These are phyloP conservation scores for Ceramica pisi DNA, from an alignment of 2,888 invertebrate genomes.

Conservation along the genomic window DNA sequence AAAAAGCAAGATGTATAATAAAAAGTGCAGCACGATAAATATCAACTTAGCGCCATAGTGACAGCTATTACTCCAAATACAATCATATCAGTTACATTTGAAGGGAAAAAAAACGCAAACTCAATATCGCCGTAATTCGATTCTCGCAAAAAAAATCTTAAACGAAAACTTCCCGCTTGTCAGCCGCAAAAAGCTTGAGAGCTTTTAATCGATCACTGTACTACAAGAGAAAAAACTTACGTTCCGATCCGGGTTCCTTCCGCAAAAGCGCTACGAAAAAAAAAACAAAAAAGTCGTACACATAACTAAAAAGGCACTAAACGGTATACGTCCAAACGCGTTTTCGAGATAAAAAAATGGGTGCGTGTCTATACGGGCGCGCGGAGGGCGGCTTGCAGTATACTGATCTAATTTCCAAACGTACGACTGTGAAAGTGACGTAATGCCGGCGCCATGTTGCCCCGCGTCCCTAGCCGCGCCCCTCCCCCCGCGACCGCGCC, in stretches of 20 bases:
- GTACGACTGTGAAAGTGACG: constrained; percentile 88
- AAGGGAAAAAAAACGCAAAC: constrained; percentile 58
- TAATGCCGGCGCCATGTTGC: constrained; percentile 87
- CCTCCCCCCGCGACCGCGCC: constrained; percentile 76
- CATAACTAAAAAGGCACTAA: constrained; percentile 73
- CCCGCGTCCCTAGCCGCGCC: constrained; percentile 74
- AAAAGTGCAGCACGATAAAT: constrained; percentile 56
- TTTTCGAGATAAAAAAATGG: constrained; percentile 62
- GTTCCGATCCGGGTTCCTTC: constrained; percentile 68
- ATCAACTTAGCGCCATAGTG: constrained; percentile 30
- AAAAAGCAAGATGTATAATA: constrained; percentile 29
- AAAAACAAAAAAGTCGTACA: constrained; percentile 74
- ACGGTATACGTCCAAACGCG: constrained; percentile 72
- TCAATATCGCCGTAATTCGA: constrained; percentile 70
- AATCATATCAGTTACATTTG: constrained; percentile 60
- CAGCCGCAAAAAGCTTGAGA: constrained; percentile 76
- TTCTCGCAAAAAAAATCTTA: constrained; percentile 65
- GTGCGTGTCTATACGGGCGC: constrained; percentile 67
- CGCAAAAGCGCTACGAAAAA: constrained; percentile 69
- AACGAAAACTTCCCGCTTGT: constrained; percentile 71
- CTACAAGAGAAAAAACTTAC: constrained; percentile 79
- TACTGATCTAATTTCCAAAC: constrained; percentile 89
- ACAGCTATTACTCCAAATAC: constrained; percentile 49
- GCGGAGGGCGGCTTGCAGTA: constrained; percentile 77
- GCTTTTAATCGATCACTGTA: constrained; percentile 76